Evolutionary conservation across 2,797 vertebrate genomes (phyloP).

Genomic region (Staurois parvus): DNA sequence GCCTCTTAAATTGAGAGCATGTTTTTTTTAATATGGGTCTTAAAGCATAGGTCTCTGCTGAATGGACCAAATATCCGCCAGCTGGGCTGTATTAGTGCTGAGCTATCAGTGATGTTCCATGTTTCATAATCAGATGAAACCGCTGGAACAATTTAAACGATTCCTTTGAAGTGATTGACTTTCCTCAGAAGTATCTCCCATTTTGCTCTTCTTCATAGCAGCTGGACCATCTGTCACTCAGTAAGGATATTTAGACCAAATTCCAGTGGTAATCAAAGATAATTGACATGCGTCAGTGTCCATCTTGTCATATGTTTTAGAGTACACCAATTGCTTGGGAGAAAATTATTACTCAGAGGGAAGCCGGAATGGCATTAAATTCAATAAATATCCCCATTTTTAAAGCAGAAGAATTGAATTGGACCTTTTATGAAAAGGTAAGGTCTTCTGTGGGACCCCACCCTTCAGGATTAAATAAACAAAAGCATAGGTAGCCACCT

Average conservation of each 20-base stretch:
- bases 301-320: neutral
- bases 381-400: too few species aligned
- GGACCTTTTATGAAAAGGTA: too few species aligned
- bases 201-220: neutral
- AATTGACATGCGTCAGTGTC: neutral
- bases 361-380: neutral
- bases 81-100: slow-evolving; percentile 29
- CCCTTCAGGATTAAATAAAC: too few species aligned
- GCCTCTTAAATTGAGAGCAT: slow-evolving; percentile 1
- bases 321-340: too few species aligned
- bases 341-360: too few species aligned
- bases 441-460: too few species aligned
- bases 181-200: neutral
- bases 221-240: neutral
- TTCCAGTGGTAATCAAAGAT: neutral
- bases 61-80: slow-evolving; percentile 27
- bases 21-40: neutral
- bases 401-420: too few species aligned
- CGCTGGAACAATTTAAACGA: slow-evolving; percentile 22
- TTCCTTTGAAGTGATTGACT: slow-evolving; percentile 22
- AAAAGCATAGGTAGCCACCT: too few species aligned
- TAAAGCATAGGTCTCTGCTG: neutral
- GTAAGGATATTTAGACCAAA: neutral
- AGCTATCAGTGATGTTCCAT: neutral
- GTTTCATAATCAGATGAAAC: slow-evolving; percentile 21